phyloP scores from a whole-genome alignment of 1,140 invertebrate genomes.

The Antheraea mylitta region DNA sequence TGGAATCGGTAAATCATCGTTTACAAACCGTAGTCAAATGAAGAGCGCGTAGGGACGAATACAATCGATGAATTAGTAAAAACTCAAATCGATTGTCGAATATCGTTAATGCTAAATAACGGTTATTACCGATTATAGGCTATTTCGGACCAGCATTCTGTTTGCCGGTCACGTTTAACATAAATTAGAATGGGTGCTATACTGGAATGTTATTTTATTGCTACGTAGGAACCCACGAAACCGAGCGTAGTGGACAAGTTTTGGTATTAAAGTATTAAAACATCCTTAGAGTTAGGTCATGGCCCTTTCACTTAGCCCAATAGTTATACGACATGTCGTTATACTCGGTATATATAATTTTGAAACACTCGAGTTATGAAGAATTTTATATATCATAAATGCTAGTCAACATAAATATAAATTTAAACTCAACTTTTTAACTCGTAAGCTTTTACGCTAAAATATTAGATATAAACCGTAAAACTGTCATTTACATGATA shows the following conservation, averaged over 20 bases:
- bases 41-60: no score
- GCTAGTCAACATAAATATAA: no score
- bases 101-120: not conserved
- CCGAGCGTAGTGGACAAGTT: not conserved
- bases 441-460: no score
- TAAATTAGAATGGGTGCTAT: not conserved
- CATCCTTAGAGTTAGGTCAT: not conserved
- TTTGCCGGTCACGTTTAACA: not conserved
- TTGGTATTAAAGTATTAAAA: not conserved
- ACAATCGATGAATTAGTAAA: no score
- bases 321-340: no score
- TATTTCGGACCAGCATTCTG: not conserved
- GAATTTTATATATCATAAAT: no score
- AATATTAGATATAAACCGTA: no score
- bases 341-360: no score
- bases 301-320: not conserved
- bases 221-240: not conserved
- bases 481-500: no score
- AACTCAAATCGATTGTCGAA: no score
- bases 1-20: not conserved
- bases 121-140: not conserved
- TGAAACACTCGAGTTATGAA: no score
- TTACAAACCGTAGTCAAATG: not conserved
- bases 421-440: no score
- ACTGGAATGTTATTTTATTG: constrained; percentile 1